Evolutionary conservation across 1,140 invertebrate genomes (phyloP).

Genomic region (Drosophila miranda): DNA sequence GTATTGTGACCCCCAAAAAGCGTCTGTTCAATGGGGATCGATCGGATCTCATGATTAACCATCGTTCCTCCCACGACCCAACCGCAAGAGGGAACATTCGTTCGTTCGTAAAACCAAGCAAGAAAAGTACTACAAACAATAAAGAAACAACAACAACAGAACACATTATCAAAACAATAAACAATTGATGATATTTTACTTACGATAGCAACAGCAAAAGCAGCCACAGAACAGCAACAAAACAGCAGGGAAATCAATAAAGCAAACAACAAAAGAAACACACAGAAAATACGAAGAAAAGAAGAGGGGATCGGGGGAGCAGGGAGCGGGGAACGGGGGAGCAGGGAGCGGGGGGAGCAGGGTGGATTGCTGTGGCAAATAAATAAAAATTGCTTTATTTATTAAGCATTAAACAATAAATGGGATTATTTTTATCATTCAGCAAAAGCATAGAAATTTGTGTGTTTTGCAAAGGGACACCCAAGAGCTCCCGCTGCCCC

Average conservation of each 20-base stretch:
- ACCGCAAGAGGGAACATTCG: background rate
- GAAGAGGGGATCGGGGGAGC: background rate
- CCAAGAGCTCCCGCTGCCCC: background rate
- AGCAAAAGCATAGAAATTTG: conserved; percentile 46
- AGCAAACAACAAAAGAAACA: conserved; percentile 14
- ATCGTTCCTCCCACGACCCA: conserved; percentile 10
- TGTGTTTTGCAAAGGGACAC: conserved; percentile 11
- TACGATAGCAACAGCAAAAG: conserved; percentile 46
- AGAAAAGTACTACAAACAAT: conserved; percentile 36
- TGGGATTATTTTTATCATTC: conserved; percentile 77
- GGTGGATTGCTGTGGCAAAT: conserved; percentile 63
- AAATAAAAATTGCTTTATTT: conserved; percentile 81
- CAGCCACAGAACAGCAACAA: conserved; percentile 15
- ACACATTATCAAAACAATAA: conserved; percentile 76
- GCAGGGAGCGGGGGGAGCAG: conserved; percentile 32
- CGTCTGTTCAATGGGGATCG: too few relatives aligned
- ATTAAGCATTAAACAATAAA: conserved; percentile 81
- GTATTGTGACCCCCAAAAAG: too few relatives aligned
- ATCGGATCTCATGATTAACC: too few relatives aligned
- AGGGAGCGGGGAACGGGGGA: conserved; percentile 10
- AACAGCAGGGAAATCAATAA: conserved; percentile 45
- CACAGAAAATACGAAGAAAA: background rate
- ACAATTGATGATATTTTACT: conserved; percentile 76
- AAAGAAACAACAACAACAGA: conserved; percentile 33
- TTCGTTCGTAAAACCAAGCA: too few relatives aligned